Evolutionary conservation across 1,140 invertebrate genomes (phyloP).

Genomic region (Rhyzopertha dominica): DNA sequence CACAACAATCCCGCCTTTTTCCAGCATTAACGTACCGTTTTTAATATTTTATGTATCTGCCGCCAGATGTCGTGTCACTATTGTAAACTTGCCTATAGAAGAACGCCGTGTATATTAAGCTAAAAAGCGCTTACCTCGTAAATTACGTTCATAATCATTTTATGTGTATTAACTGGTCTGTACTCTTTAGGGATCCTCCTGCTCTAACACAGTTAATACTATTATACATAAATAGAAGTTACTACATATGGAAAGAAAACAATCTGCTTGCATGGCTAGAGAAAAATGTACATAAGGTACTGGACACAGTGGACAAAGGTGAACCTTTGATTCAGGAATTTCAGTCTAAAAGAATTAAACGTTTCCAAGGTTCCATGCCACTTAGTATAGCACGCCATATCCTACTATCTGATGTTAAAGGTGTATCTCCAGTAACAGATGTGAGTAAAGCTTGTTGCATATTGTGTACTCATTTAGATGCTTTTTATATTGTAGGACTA

Average conservation of each 20-base stretch:
- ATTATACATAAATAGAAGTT: constrained; percentile 69
- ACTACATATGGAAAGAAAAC: constrained; percentile 74
- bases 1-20: too few relatives aligned
- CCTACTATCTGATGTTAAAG: constrained; percentile 74
- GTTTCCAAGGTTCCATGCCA: constrained; percentile 64
- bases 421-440: constrained; percentile 55
- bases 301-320: constrained; percentile 59
- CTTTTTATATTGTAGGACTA: constrained; percentile 37
- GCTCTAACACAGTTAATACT: constrained; percentile 65
- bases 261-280: constrained; percentile 76
- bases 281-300: constrained; percentile 59
- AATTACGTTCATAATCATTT: constrained; percentile 1
- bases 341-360: constrained; percentile 54
- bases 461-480: not conserved
- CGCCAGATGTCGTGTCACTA: too few relatives aligned
- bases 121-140: too few relatives aligned
- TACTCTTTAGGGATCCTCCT: constrained; percentile 55
- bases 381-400: constrained; percentile 73
- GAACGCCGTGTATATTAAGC: too few relatives aligned
- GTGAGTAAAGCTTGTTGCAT: constrained; percentile 38
- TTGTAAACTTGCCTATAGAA: too few relatives aligned
- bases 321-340: constrained; percentile 63
- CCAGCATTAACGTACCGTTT: too few relatives aligned
- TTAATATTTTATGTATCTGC: too few relatives aligned
- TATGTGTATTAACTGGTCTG: constrained; percentile 7